Base-by-base conservation (phyloP, 2,113 vertebrate species). In the Pseudopipra pipra region DNA sequence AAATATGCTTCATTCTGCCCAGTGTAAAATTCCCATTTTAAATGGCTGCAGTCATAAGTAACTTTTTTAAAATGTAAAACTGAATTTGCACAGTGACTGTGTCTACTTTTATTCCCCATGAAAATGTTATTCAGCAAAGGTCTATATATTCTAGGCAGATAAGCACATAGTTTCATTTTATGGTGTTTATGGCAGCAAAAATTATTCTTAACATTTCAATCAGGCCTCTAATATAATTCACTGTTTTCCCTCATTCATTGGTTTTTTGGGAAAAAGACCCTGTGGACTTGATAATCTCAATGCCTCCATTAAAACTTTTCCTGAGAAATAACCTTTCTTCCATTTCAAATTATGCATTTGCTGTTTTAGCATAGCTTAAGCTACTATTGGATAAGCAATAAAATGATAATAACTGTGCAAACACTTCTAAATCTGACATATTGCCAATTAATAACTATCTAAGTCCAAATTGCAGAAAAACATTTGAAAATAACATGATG, bases 121-220 rank as follows among this genome's bases (percentile, higher is more conserved):
- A 94, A 90, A 93, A 71, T 37, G n/a, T 87, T 85, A 83, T 85
- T 94, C 61, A 89, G 59, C 83, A 78, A 84, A 92, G 12, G 80
- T 14, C 22, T 87, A 58, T 59, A 82, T 81, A 89, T 86, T 73
- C 58, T 61, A 58, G 27, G 15, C 65, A 94, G 67, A 73, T 52
- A 76, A 71, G 13, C 44, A 44, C 22, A 82, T 33, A 44, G 24
- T 65, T 80, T 80, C 18, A 56, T 88, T 92, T 92, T 67, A 44
- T 27, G 31, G 21, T 63, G 22, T 61, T 81, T 79, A 68, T 20
- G 15, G 56, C 31, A 92, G 68, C 22, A 93, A 89, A 95, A 81
- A 88, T 37, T 20, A 52, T 16, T 86, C 17, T 71, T 70, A 78
- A 93, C 3, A 8, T 78, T 93, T 90, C 52, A 92, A 19, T 67